Conservation (phyloP, 2,888 invertebrate genomes). For the Rhodophaea formosa region DNA sequence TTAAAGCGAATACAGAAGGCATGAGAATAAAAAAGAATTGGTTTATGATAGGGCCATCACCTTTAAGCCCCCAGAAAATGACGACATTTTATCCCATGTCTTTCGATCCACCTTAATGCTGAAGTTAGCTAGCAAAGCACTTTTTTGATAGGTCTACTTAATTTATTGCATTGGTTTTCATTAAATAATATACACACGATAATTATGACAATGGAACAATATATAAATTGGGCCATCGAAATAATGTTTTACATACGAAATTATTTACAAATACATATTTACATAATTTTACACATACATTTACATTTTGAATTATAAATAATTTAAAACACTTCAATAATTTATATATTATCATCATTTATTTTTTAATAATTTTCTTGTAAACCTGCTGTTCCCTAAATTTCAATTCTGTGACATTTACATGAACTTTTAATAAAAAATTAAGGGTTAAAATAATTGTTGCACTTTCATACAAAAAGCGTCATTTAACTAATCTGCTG, state of each 20-base stretch:
- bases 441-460: constrained; percentile 27
- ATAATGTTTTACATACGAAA: constrained; percentile 19
- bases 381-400: constrained; percentile 37
- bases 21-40: too few relatives aligned
- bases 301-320: constrained; percentile 55
- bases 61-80: too few relatives aligned
- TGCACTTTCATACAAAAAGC: constrained; percentile 36
- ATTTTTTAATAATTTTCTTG: constrained; percentile 13
- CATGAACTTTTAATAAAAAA: constrained; percentile 28
- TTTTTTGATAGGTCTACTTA: constrained; percentile 10
- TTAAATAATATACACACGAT: constrained; percentile 10
- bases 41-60: too few relatives aligned
- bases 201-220: constrained; percentile 28
- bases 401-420: constrained; percentile 29
- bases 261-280: constrained; percentile 20
- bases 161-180: constrained; percentile 17
- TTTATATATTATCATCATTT: constrained; percentile 39
- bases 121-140: constrained; percentile 15
- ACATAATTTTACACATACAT: constrained; percentile 26
- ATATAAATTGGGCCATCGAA: constrained; percentile 49
- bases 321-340: constrained; percentile 63
- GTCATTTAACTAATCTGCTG: constrained; percentile 6
- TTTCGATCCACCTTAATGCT: too few relatives aligned
- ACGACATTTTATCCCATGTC: too few relatives aligned
- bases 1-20: neutral